Conservation (phyloP, 2,888 invertebrate species). For the Platycheirus rosarum region DNA sequence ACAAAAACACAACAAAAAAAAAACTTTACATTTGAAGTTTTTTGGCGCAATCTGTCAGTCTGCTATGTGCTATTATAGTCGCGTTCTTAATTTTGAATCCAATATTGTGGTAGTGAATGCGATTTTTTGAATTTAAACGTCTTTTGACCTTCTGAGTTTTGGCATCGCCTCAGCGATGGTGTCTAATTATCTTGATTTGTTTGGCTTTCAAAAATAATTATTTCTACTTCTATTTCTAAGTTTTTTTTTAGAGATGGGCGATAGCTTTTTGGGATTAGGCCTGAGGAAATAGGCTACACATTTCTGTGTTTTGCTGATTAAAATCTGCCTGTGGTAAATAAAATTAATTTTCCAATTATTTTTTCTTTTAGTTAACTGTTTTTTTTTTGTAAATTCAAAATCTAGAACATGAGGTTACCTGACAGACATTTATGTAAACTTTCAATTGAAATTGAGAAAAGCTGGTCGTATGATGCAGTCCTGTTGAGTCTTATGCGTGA, state of each 20-base stretch:
- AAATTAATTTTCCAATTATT: conserved; percentile 16
- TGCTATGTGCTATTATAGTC: no score
- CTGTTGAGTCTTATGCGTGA: background rate
- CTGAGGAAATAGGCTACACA: conserved; percentile 57
- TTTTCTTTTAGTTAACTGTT: conserved; percentile 1
- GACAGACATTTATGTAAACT: background rate
- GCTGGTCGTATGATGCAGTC: background rate
- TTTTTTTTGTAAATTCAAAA: conserved; percentile 15
- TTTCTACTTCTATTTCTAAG: no score
- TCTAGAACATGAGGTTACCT: background rate
- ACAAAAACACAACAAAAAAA: background rate
- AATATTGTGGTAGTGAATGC: background rate
- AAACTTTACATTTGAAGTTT: background rate
- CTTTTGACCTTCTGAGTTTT: background rate
- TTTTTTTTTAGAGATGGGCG: conserved; percentile 33
- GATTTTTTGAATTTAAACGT: background rate
- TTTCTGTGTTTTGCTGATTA: conserved; percentile 21
- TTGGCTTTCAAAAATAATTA: conserved; percentile 3
- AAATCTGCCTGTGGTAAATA: background rate
- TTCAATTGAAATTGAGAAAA: background rate
- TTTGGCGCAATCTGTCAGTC: background rate
- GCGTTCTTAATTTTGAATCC: background rate
- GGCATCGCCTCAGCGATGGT: conserved; percentile 2
- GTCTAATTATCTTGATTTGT: no score
- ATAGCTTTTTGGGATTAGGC: conserved; percentile 44